Evolutionary conservation across 2,888 invertebrate species (phyloP).

Genomic region (Ectropis crepuscularia): DNA sequence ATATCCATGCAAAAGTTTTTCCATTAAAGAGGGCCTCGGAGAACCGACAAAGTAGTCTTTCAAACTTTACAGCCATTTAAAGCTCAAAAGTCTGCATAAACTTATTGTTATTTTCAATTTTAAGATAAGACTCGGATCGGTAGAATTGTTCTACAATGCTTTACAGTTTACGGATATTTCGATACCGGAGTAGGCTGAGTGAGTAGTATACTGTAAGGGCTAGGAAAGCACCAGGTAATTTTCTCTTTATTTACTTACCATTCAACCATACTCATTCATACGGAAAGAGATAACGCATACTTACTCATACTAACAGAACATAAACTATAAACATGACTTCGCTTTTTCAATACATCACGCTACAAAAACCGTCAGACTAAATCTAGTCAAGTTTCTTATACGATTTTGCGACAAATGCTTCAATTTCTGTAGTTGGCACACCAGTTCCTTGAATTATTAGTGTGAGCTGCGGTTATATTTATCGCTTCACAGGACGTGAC

Average conservation of each 20-base stretch:
- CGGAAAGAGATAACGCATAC: neutral
- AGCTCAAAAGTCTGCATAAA: conserved; percentile 49
- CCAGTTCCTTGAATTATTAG: conserved; percentile 58
- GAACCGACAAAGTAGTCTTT: conserved; percentile 53
- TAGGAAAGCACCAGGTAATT: neutral
- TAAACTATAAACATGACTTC: neutral
- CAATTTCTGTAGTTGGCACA: conserved; percentile 51
- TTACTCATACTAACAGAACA: neutral
- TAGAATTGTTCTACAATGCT: neutral
- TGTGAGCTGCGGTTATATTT: conserved; percentile 54
- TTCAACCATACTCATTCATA: conserved; percentile 3
- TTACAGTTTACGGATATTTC: neutral
- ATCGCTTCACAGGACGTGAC: conserved; percentile 57
- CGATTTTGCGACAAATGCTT: conserved; percentile 43
- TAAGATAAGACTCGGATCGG: conserved; percentile 38
- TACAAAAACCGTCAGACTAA: neutral
- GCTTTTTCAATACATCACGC: neutral
- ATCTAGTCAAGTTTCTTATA: neutral
- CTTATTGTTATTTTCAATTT: conserved; percentile 50
- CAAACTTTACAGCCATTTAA: conserved; percentile 53
- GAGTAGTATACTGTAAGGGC: neutral
- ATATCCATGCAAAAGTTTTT: conserved; percentile 61
- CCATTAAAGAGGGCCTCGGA: conserved; percentile 52
- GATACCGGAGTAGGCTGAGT: too few species aligned
- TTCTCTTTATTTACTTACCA: neutral